These are phyloP conservation scores for Tetrax tetrax DNA, from an alignment of 2,113 vertebrate species.

Conservation along the genomic window DNA sequence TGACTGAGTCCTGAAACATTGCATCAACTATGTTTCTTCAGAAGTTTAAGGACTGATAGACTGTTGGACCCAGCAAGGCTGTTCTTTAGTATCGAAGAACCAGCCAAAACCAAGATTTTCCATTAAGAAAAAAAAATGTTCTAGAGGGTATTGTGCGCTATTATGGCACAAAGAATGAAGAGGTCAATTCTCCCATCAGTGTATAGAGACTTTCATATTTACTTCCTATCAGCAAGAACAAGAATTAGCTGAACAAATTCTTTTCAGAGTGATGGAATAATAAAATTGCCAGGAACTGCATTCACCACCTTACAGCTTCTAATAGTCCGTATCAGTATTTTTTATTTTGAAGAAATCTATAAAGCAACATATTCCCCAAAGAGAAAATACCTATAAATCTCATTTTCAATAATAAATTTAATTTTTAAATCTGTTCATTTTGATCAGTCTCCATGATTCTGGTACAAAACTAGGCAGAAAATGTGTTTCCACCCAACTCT, in stretches of 20 bases:
- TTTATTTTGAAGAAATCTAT: slow-evolving; percentile 29
- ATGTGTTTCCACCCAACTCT: slow-evolving; percentile 16
- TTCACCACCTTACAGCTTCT: slow-evolving; percentile 24
- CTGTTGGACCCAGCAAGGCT: background rate
- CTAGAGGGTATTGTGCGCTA: background rate
- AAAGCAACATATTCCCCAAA: slow-evolving; percentile 1
- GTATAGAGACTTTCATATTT: slow-evolving; percentile 18
- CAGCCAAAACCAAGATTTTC: background rate
- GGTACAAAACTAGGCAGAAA: slow-evolving; percentile 32
- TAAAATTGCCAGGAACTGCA: slow-evolving; percentile 41
- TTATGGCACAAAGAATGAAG: background rate
- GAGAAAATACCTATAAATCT: slow-evolving; percentile 54
- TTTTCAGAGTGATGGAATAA: slow-evolving; percentile 18
- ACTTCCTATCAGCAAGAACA: background rate
- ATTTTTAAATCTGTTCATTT: slow-evolving; percentile 42
- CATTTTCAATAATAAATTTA: slow-evolving; percentile 56
- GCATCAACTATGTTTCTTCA: background rate
- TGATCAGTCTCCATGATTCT: slow-evolving; percentile 28
- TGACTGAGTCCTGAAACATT: background rate
- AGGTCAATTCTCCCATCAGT: background rate
- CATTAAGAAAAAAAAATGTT: background rate
- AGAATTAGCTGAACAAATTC: slow-evolving; percentile 50
- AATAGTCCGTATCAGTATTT: slow-evolving; percentile 33
- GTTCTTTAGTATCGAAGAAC: background rate
- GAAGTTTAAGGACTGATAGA: background rate